These are phyloP conservation scores for Botia kubotai DNA, from an alignment of 2,797 vertebrate species.

Conservation along the genomic window DNA sequence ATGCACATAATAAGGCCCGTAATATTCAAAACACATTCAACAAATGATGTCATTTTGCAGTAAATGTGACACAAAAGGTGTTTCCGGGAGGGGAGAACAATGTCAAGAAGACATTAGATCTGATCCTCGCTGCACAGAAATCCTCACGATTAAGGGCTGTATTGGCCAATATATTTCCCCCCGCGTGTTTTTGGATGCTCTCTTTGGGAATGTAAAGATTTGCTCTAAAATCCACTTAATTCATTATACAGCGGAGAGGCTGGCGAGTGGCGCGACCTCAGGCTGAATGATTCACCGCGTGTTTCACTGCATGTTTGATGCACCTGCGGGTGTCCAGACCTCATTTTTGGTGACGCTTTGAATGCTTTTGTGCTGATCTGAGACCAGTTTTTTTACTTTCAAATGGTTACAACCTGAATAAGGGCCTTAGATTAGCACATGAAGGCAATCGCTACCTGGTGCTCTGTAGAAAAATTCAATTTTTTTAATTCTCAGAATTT, in stretches of 20 bases:
- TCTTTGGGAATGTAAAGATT: conserved; percentile 2
- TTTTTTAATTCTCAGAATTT: not conserved
- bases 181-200: not conserved
- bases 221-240: conserved; percentile 8
- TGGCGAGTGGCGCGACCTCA: not conserved
- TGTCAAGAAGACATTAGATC: not conserved
- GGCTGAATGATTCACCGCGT: not conserved
- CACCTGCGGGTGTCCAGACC: conserved; percentile 2
- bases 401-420: not conserved
- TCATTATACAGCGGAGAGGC: conserved; percentile 7
- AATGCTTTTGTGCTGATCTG: not conserved
- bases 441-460: not conserved
- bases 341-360: not conserved
- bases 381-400: conserved; percentile 27
- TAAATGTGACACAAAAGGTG: not conserved
- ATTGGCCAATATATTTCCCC: not conserved
- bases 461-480: not conserved
- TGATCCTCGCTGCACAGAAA: conserved; percentile 2
- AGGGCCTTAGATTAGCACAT: conserved; percentile 19
- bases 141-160: not conserved
- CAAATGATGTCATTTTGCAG: conserved; percentile 9
- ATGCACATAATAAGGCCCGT: conserved; percentile 7
- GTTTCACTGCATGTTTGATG: not conserved
- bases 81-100: not conserved
- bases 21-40: conserved; percentile 3